These are phyloP conservation scores for Archips xylosteana DNA, from an alignment of 2,888 invertebrate genomes.

Conservation along the genomic window DNA sequence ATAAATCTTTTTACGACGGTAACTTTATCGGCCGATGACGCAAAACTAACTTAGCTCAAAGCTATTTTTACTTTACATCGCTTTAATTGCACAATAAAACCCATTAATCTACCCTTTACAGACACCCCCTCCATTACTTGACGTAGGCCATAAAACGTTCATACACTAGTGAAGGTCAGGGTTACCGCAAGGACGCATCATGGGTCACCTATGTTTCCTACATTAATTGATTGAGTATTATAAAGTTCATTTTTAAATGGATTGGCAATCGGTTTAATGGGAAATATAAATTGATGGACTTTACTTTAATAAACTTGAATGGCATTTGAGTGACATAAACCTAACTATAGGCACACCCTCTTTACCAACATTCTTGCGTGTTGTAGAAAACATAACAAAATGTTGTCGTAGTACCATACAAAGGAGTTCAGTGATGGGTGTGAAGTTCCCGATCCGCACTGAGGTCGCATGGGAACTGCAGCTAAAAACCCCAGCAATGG, in stretches of 20 bases:
- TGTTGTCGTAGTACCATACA: too few relatives aligned
- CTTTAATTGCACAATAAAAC: conserved; percentile 1
- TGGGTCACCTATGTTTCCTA: conserved; percentile 40
- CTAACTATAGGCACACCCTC: too few relatives aligned
- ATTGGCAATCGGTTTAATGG: conserved; percentile 5
- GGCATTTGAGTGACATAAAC: neutral
- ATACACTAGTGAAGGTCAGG: conserved; percentile 33
- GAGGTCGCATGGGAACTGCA: too few relatives aligned
- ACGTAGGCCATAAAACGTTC: neutral
- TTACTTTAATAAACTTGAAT: neutral
- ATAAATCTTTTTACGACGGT: neutral
- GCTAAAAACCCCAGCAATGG: too few relatives aligned
- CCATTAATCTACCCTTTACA: neutral
- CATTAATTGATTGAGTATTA: conserved; percentile 23
- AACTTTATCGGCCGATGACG: neutral
- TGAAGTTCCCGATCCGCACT: too few relatives aligned
- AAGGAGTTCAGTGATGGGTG: too few relatives aligned
- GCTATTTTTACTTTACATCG: neutral
- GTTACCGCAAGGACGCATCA: conserved; percentile 48
- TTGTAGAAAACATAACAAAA: too few relatives aligned
- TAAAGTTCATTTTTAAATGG: conserved; percentile 6
- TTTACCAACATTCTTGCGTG: neutral
- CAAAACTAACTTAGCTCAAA: neutral
- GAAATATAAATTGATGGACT: neutral
- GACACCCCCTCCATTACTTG: neutral